Evolutionary conservation across 2,888 invertebrate species (phyloP), one percentile per base, ranked within the genome.

Genomic region (Selenia dentaria): DNA sequence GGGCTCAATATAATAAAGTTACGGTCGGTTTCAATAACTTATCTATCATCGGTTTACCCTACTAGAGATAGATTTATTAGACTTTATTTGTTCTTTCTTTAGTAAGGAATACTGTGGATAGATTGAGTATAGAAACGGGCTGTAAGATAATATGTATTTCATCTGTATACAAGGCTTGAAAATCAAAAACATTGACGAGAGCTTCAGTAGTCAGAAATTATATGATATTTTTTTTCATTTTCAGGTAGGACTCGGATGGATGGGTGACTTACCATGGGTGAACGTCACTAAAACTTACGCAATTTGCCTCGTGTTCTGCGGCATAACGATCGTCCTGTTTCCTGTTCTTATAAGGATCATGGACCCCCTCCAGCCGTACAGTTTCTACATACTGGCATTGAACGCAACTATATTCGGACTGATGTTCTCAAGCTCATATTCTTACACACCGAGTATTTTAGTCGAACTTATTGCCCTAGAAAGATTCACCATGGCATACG

Each of bases 401-500:
- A 90, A 91, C 41, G 93, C 93, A 16, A 93, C 94, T 1, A 79
- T 94, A 26, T 98, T 97, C 74, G 98, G 98, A 0, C 91, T 98
- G 32, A 96, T 96, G 67, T 97, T 98, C 75, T 97, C 97, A 25
- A 98, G 97, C 67, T 97, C 95, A 48, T 98, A 97, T 78, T 95
- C 97, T 0, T 95, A 98, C 63, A 97, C 98, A 0, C 97, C 98
- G 0, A 96, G 97, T 67, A 96, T 99, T 67, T 89, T 98, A 60
- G 97, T 98, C 14, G 95, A 97, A 72, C 87, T 98, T 63, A 96
- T 98, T 29, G 97, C 97, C 2, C 82, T 98, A 71, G 97, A 98
- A 69, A 93, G 96, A 57, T 98, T 99, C 76, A 97, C 98, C 5
- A 96, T 95, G 83, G 98, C 97, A 11, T 99, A 98, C 78, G 98